Base-by-base conservation (phyloP, 2,113 vertebrate species). In the Diphyllodes magnificus region DNA sequence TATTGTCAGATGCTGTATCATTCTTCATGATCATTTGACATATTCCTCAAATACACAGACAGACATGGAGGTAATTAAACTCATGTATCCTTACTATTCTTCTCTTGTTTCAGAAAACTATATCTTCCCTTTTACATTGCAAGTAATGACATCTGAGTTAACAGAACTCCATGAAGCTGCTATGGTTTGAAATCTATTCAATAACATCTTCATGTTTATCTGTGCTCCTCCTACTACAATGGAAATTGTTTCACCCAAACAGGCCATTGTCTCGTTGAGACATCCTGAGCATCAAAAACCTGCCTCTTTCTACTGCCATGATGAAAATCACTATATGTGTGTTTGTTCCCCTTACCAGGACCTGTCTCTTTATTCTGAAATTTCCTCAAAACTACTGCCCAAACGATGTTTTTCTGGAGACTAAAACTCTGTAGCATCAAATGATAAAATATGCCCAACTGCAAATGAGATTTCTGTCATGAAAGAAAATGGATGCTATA, bases 41-140 rank as follows among this genome's bases (percentile, higher is more conserved):
- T 93, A 77, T 90, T 94, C 75, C 89, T 92, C 56, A 93, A 70
- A 82, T 86, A 90, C 60, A 93, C 59, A 69, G 64, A 86, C 47
- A 96, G 71, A 92, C 44, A 93, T 90, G 78, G 94, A 94, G 93
- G 64, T 93, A 94, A 88, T 95, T 96, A 95, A 95, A 96, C 56
- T 93, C 92, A 72, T 92, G 56, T 91, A 94, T 87, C 56, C 54
- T 86, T 87, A 76, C 79, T 90, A 47, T 95, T 94, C 42, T 95
- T 89, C 45, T 94, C 76, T 92, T 82, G 30, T 90, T 93, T 95
- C 94, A 96, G 44, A 88, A 90, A 93, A 64, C 49, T 19, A 11
- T 71, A 24, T 94, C 75, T 90, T 82, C 33, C 51, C 49, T 31
- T 73, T 80, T 75, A 44, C 33, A 70, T 92, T 64, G 37, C 35